Percentiles rank a stretch among this genome's conserved stretches.
phyloP scores from a whole-genome alignment of 2,888 invertebrate genomes.

The Bruchidius siliquastri region DNA sequence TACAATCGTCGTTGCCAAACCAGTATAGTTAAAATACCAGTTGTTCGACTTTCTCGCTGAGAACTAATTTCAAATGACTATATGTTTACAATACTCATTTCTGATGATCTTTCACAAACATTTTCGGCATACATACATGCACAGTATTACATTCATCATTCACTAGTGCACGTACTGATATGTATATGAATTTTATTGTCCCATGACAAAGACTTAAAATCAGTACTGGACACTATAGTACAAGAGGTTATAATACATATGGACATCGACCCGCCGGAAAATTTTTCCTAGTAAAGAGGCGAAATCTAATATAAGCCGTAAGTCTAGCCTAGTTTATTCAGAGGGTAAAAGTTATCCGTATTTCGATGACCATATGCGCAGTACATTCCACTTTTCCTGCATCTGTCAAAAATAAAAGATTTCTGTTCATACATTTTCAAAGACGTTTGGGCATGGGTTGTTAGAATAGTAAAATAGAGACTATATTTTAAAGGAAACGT shows the following conservation, averaged over 20 bases:
- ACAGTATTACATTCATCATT: background rate
- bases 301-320: too few species aligned
- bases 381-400: background rate
- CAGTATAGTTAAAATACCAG: background rate
- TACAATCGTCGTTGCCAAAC: background rate
- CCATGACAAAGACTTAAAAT: background rate
- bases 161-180: background rate
- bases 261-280: too few species aligned
- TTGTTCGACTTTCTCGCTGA: background rate
- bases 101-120: background rate
- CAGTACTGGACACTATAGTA: too few species aligned
- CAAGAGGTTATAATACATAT: too few species aligned
- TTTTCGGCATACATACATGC: background rate
- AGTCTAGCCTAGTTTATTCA: too few species aligned
- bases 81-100: too few species aligned
- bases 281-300: too few species aligned
- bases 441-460: background rate
- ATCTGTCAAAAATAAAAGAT: background rate
- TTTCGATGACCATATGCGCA: too few species aligned
- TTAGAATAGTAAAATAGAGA: background rate
- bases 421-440: background rate
- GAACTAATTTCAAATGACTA: background rate
- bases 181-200: background rate
- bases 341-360: too few species aligned
- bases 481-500: background rate